Conservation (phyloP, 1,140 invertebrate genomes). For the Chironomus tepperi region DNA sequence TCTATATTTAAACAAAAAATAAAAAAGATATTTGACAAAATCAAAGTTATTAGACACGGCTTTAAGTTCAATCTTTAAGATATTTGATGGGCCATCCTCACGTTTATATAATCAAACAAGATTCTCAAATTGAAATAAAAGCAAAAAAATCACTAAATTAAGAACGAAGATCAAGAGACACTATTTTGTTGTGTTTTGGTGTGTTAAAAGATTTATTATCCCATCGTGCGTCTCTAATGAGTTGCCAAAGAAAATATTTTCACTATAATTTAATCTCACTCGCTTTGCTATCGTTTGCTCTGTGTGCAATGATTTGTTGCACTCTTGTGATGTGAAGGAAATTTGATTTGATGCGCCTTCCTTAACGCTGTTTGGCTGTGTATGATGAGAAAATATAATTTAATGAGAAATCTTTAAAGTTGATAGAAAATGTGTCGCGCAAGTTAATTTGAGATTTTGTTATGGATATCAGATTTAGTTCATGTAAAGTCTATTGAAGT, state of each 20-base stretch:
- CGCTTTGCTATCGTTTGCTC: background rate
- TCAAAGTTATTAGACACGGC: background rate
- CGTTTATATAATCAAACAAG: background rate
- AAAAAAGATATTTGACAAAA: background rate
- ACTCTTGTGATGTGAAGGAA: background rate
- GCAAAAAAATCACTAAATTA: background rate
- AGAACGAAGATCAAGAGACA: background rate
- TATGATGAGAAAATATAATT: slow-evolving; percentile 9
- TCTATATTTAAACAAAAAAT: background rate
- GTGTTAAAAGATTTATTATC: slow-evolving; percentile 5
- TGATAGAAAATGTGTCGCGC: background rate
- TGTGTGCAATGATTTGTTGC: background rate
- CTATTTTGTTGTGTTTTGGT: background rate
- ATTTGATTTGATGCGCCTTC: background rate
- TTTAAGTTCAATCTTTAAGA: background rate
- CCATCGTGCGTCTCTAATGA: background rate
- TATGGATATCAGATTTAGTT: background rate
- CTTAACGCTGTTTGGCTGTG: background rate
- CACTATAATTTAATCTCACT: background rate
- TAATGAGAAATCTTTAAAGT: background rate
- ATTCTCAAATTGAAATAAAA: background rate
- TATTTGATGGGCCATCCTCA: background rate
- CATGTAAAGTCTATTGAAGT: too few species aligned
- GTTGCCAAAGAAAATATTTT: slow-evolving; percentile 2
- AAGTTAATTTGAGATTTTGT: background rate